Evolutionary conservation across 2,797 vertebrate species (phyloP).

Genomic region (Coluber constrictor): DNA sequence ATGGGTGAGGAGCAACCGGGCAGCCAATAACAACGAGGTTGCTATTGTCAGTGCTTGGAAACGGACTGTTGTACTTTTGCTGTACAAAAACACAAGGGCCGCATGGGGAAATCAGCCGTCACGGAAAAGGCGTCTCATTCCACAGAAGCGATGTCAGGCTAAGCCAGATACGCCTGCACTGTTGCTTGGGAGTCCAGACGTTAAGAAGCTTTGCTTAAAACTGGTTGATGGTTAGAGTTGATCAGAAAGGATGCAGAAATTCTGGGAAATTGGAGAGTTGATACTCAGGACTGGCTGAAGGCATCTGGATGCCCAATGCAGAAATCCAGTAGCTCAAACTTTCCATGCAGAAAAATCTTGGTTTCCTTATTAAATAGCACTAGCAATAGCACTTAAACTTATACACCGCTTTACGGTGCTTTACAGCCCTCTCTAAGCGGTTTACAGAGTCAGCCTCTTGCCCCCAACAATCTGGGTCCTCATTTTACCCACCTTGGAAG

Average conservation of each 20-base stretch:
- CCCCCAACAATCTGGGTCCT: no score
- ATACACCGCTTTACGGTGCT: no score
- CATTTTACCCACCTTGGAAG: no score
- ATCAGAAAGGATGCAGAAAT: neutral
- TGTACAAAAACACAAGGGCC: conserved; percentile 47
- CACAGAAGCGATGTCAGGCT: conserved; percentile 1
- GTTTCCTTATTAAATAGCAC: neutral
- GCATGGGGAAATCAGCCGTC: conserved; percentile 3
- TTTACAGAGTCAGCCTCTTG: no score
- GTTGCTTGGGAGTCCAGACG: neutral
- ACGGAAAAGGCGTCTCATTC: neutral
- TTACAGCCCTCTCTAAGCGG: no score
- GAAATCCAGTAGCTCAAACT: neutral
- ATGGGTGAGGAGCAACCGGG: conserved; percentile 33
- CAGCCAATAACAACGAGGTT: conserved; percentile 39
- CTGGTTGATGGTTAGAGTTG: neutral
- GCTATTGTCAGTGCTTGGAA: conserved; percentile 43
- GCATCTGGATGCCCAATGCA: neutral
- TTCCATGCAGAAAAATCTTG: no score
- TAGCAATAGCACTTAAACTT: no score
- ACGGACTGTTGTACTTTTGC: conserved; percentile 40
- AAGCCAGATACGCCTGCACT: neutral
- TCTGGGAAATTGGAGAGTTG: neutral
- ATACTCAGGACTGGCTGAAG: neutral
- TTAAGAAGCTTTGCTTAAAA: neutral